Evolutionary conservation across 2,113 vertebrate genomes (phyloP).

Genomic region (Mustela nigripes): DNA sequence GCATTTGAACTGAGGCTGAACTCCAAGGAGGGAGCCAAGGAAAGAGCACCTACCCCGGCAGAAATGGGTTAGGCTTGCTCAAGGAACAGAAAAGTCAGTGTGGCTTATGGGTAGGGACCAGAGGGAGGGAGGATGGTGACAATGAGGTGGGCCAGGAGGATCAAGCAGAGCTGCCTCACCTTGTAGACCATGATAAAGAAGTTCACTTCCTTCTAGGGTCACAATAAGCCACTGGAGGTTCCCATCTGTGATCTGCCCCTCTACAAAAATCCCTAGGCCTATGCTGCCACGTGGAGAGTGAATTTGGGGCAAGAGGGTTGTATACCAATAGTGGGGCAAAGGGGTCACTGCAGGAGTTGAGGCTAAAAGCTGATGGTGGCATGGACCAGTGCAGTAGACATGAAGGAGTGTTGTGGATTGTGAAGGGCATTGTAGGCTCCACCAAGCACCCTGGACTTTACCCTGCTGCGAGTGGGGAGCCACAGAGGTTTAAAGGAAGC

Average conservation of each 20-base stretch:
- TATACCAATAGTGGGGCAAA: too few relatives aligned
- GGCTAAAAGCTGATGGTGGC: background rate
- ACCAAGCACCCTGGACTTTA: background rate
- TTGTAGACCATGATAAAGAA: background rate
- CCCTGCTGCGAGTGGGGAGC: background rate
- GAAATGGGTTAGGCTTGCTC: background rate
- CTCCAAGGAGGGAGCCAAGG: background rate
- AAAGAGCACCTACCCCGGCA: background rate
- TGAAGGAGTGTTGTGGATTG: rapidly evolving
- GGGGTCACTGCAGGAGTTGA: background rate
- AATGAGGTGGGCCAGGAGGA: background rate
- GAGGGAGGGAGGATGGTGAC: background rate
- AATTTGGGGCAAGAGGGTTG: background rate
- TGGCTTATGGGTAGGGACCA: background rate
- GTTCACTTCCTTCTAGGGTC: background rate
- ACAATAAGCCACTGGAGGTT: background rate
- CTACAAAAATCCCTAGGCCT: background rate
- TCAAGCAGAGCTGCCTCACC: background rate
- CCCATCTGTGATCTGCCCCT: background rate
- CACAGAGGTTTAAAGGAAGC: background rate
- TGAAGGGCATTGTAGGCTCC: rapidly evolving
- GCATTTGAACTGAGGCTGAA: background rate
- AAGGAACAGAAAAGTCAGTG: background rate
- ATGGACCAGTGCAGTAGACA: background rate
- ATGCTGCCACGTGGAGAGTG: background rate